Base-by-base conservation (phyloP, 2,888 invertebrate species). In the Dexiosoma caninum region DNA sequence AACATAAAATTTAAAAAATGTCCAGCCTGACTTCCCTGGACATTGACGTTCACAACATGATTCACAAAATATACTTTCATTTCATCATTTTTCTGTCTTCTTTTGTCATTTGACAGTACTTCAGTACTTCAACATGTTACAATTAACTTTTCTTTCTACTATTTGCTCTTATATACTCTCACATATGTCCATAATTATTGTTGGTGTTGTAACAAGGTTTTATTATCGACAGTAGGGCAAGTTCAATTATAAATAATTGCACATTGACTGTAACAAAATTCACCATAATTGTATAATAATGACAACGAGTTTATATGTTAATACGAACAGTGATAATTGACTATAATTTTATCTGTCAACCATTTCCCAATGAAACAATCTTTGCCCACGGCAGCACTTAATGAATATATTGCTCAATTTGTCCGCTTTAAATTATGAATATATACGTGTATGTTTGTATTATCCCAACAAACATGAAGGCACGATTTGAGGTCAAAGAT, bases 301-400 rank as follows among this genome's bases (percentile, higher is more conserved):
- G 57, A 51, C 77, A 62, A 64, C 16, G 64, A 72, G 8, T 64
- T 44, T 69, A 66, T 69, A 27, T 6, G n/a, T 27, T 27, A 64
- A 77, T 57, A 30, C 42, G 67, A 69, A 44, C 37, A 64, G 72
- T 77, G 69, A 77, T 57, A 81, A 81, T 77, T 74, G 62, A 59
- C 62, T 57, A 69, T 77, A 81, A 77, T 74, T 74, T 81, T 69
- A 64, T 74, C 62, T 77, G 72, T 69, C 72, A 69, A 35, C 67
- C 46, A 53, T 51, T 57, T 74, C 69, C 46, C 49, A 72, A 59
- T 51, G 42, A 57, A 76, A 74, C 69, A 81, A 59, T 72, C 59
- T 16, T 16, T 30, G 60, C 72, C 72, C 69, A 46, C 16, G 55
- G 72, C 30, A 14, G 40, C 69, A 81, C 64, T 69, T 59, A 74